Evolutionary conservation across 2,113 vertebrate species (phyloP).

Genomic region (Sylvilagus bachmani): DNA sequence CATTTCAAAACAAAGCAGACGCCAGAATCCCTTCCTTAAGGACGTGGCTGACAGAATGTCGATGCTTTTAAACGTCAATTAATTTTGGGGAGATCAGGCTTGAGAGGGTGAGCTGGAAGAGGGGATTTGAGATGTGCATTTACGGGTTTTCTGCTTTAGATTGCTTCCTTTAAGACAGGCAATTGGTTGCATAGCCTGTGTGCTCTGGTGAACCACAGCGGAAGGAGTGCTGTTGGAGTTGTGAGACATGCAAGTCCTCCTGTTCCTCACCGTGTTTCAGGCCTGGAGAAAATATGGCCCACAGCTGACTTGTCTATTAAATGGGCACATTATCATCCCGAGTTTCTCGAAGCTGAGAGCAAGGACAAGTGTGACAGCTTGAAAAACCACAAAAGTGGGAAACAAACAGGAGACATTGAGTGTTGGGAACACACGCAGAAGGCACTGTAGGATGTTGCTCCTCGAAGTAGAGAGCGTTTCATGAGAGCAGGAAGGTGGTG

Average conservation of each 20-base stretch:
- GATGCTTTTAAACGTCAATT: constrained; percentile 20
- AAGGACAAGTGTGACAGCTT: neutral
- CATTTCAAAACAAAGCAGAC: constrained; percentile 69
- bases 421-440: neutral
- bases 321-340: neutral
- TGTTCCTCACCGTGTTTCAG: neutral
- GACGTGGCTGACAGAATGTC: constrained; percentile 58
- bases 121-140: constrained; percentile 32
- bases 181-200: neutral
- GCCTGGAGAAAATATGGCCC: neutral
- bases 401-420: neutral
- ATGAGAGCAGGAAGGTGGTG: neutral
- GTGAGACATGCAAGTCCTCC: neutral
- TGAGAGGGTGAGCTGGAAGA: constrained; percentile 31
- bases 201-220: neutral
- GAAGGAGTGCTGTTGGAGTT: neutral
- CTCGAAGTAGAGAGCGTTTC: neutral
- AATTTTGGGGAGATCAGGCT: constrained; percentile 52
- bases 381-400: neutral
- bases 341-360: neutral
- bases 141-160: constrained; percentile 32
- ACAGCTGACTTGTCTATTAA: neutral
- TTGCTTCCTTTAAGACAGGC: neutral
- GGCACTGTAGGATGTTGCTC: neutral
- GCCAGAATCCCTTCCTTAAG: constrained; percentile 57